phyloP scores from a whole-genome alignment of 1,140 invertebrate genomes.

The Pollicipes pollicipes region DNA sequence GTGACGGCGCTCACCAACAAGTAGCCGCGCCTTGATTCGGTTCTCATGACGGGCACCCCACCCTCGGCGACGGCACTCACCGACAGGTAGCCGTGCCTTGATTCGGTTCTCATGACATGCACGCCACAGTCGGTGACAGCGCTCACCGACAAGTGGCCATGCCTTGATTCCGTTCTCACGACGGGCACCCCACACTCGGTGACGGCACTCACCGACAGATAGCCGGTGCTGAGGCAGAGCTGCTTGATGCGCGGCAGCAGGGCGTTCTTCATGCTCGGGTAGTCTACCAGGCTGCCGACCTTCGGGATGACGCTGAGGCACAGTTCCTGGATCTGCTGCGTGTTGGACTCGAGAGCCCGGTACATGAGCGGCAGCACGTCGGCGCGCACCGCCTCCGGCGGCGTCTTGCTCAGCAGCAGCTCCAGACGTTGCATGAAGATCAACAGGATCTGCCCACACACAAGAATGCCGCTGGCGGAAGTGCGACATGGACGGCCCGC shows the following conservation, averaged over 20 bases:
- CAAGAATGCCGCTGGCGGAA: too few relatives aligned
- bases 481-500: too few relatives aligned
- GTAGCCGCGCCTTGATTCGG: too few relatives aligned
- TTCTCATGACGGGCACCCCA: too few relatives aligned
- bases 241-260: conserved; percentile 82
- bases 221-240: conserved; percentile 59
- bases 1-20: too few relatives aligned
- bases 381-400: conserved; percentile 65
- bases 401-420: conserved; percentile 71
- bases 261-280: conserved; percentile 84
- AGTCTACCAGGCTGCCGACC: conserved; percentile 76
- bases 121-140: too few relatives aligned
- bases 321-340: conserved; percentile 70
- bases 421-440: conserved; percentile 94
- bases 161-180: too few relatives aligned
- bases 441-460: conserved; percentile 59
- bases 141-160: too few relatives aligned
- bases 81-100: too few relatives aligned
- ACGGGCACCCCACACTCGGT: too few relatives aligned
- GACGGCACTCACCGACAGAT: conserved; percentile 48
- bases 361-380: conserved; percentile 87
- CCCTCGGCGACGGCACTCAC: too few relatives aligned
- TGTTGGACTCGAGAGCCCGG: conserved; percentile 73
- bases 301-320: conserved; percentile 79
- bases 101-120: too few relatives aligned